Conservation (phyloP, 2,113 vertebrate species). For the Cynocephalus volans region DNA sequence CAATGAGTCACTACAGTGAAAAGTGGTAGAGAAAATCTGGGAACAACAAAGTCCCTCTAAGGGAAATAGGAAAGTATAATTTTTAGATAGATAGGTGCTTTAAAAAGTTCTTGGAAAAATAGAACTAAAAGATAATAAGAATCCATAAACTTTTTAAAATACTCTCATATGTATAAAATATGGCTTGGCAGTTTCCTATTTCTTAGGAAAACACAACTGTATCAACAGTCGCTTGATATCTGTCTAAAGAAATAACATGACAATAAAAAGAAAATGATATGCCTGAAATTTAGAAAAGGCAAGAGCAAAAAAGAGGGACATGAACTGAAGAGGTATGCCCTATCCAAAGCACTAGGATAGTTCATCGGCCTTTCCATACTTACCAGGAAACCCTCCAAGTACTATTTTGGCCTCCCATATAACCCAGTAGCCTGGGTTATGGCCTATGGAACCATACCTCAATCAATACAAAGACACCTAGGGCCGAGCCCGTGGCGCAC, state of each 20-base stretch:
- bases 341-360: not conserved
- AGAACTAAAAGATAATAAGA: no score
- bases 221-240: slow-evolving; percentile 45
- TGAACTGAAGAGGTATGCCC: not conserved
- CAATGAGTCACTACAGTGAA: not conserved
- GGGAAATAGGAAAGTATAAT: not conserved
- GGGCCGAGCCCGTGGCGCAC: no score
- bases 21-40: not conserved
- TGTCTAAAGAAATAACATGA: slow-evolving; percentile 36
- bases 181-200: not conserved
- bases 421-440: not conserved
- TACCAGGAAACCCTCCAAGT: not conserved
- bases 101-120: no score
- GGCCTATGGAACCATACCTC: not conserved
- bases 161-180: not conserved
- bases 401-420: not conserved
- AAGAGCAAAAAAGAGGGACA: not conserved
- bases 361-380: not conserved
- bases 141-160: not conserved
- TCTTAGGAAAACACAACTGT: slow-evolving; percentile 68
- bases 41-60: not conserved
- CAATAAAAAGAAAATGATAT: not conserved
- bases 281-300: slow-evolving; percentile 36
- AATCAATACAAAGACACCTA: slow-evolving; percentile 10
- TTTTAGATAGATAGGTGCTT: no score